Percentiles rank a stretch among this genome's conserved stretches.
Conservation (phyloP, 2,113 vertebrate genomes). For the Fukomys damarensis region DNA sequence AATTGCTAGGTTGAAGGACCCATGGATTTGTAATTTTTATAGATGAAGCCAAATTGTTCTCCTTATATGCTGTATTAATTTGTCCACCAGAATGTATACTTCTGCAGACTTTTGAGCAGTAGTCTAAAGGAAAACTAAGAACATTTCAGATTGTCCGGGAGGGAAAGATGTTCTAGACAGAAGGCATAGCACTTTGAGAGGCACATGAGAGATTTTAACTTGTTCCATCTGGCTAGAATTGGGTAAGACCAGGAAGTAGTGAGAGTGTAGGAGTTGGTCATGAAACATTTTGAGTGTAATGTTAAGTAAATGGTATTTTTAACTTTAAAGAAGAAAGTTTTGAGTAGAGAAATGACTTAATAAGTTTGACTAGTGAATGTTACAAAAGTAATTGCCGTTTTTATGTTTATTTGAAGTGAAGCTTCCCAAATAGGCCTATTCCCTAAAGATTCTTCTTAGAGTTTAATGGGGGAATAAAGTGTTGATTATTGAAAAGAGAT, state of each 20-base stretch:
- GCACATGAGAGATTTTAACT: background rate
- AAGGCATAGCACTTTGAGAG: background rate
- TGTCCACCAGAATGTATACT: background rate
- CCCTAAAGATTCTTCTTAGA: constrained; percentile 32
- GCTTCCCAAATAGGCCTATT: background rate
- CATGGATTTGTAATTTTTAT: constrained; percentile 11
- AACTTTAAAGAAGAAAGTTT: constrained; percentile 12
- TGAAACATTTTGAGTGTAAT: background rate
- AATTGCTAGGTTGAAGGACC: background rate
- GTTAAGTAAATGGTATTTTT: constrained; percentile 18
- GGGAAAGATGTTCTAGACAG: background rate
- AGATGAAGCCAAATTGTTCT: background rate
- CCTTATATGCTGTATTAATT: background rate
- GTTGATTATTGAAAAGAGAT: background rate
- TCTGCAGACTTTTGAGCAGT: background rate
- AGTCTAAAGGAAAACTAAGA: background rate
- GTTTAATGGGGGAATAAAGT: background rate
- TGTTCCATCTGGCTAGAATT: background rate
- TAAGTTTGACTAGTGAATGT: background rate
- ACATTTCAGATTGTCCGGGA: background rate
- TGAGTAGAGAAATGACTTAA: background rate
- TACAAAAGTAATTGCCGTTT: background rate
- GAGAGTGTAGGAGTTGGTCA: background rate
- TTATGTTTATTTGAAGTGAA: constrained; percentile 8
- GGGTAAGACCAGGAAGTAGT: background rate